Base-by-base conservation (phyloP, 1,140 invertebrate species). In the Pseudomyrmex gracilis region DNA sequence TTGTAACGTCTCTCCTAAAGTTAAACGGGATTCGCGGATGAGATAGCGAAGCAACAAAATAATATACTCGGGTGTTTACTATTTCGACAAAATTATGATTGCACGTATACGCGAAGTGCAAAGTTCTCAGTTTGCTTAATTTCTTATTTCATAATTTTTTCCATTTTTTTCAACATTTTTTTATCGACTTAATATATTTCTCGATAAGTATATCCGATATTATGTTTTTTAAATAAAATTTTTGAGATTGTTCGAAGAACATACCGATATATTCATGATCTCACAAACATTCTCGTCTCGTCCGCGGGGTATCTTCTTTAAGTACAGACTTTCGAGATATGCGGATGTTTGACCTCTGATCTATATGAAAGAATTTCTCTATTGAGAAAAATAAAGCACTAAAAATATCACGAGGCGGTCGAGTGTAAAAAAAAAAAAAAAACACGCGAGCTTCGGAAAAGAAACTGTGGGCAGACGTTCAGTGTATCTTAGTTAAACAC, bases 401-500 rank as follows among this genome's bases (percentile, higher is more conserved):
- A 34, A 80, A 58, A 80, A 60, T 80, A 80, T 12, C 20, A 7
- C 17, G 10, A 9, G 5, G 9, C 10, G 10, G 3, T 43, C 24
- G 22, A 53, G 17, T 24, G 34, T 55, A 55, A 55, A 55, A 77
- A 49, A 34, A 34, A 4, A 34, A 55, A 55, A 55, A 77, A 49
- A 34, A 34, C 34, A 34, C 13, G n/a, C 43, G n/a, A 70, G 20
- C 66, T 80, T 70, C 1, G 15, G 12, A 15, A 70, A 70, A 24
- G 22, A 34, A 34, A 34, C 34, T 34, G 34, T 7, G 20, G 12
- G 22, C 22, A 34, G 15, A 17, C n/a, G 49, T 58, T 68, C 43
- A 15, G 76, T 24, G 20, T 80, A 71, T 71, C 53, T 70, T 71
- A 13, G 15, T 70, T 70, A 70, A 70, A 51, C 45, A 34, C 66